Evolutionary conservation across 2,113 vertebrate genomes (phyloP), one percentile per base, ranked within the genome.

Genomic region (Brachyhypopomus occidentalis): DNA sequence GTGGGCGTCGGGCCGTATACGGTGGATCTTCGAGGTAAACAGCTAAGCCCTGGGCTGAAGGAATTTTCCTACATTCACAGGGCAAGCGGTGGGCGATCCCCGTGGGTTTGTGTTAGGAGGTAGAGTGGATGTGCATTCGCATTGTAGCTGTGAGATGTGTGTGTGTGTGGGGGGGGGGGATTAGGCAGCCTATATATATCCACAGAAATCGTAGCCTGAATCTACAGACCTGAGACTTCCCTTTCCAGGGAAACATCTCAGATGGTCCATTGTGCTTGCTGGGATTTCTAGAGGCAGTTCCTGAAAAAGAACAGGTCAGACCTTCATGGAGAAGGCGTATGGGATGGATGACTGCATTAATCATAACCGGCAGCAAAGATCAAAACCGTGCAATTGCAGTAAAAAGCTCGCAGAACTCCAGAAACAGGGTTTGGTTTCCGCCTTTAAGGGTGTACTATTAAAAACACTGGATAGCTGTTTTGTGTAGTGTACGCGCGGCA

Each of bases 141-240:
- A 63, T 34, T 34, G 19, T 5, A 38, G 22, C 27, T 22, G 59
- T 12, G 9, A 34, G 60, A 77, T 66, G 23, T 66, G 25, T 59
- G 55, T 6, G 41, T 6, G 41, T 30, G n/a, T n/a, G 36, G 36
- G 41, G 41, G 41, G 5, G 60, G 60, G 67, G 58, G 48, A 66
- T 67, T 67, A 66, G 60, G 5, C 60, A 25, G 23, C 16, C 41
- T 56, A 81, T 81, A 81, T 75, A 66, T 81, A 81, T 25, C 70
- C 5, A 4, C 9, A 59, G 48, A 58, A 75, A 66, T 75, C 17
- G 45, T 67, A 62, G 8, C 66, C 72, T n/a, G 25, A 69, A 69
- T 81, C 72, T 81, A 34, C 70, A 23, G 20, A 0, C 17, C 16
- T 64, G 20, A 41, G 34, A 30, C 27, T 81, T 41, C 48, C 48